A percentile compares a stretch with the other conserved stretches of the same genome.
phyloP scores from a whole-genome alignment of 2,888 invertebrate genomes.

The Melinaea marsaeus region DNA sequence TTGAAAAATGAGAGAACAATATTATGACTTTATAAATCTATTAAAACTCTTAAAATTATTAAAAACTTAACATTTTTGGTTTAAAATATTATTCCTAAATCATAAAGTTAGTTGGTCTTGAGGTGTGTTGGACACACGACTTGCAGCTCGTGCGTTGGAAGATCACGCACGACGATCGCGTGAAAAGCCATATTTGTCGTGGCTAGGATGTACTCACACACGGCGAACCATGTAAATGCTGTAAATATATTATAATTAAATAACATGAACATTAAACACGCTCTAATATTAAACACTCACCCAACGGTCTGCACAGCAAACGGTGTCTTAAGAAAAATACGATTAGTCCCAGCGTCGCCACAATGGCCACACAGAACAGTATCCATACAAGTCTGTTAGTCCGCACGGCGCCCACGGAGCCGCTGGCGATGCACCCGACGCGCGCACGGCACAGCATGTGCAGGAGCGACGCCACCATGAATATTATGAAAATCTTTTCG shows the following conservation, averaged over 20 bases:
- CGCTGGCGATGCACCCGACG: constrained; percentile 64
- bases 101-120: constrained; percentile 60
- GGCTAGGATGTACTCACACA: constrained; percentile 95
- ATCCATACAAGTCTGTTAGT: constrained; percentile 82
- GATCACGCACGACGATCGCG: constrained; percentile 90
- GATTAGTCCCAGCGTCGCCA: constrained; percentile 89
- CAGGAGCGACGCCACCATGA: constrained; percentile 89
- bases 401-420: constrained; percentile 72
- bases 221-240: constrained; percentile 97
- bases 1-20: neutral
- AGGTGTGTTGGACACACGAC: constrained; percentile 77
- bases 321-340: constrained; percentile 94
- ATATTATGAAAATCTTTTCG: constrained; percentile 93
- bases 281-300: constrained; percentile 72
- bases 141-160: constrained; percentile 88
- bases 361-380: constrained; percentile 85
- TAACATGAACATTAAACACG: neutral
- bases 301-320: constrained; percentile 91
- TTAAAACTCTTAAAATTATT: constrained; percentile 2
- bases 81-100: constrained; percentile 6
- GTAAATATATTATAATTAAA: constrained; percentile 46
- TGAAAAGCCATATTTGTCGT: constrained; percentile 96
- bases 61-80: constrained; percentile 4
- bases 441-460: constrained; percentile 84
- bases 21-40: neutral